Evolutionary conservation across 2,797 vertebrate genomes (phyloP).

Genomic region (Cynodonichthys magdalenae): DNA sequence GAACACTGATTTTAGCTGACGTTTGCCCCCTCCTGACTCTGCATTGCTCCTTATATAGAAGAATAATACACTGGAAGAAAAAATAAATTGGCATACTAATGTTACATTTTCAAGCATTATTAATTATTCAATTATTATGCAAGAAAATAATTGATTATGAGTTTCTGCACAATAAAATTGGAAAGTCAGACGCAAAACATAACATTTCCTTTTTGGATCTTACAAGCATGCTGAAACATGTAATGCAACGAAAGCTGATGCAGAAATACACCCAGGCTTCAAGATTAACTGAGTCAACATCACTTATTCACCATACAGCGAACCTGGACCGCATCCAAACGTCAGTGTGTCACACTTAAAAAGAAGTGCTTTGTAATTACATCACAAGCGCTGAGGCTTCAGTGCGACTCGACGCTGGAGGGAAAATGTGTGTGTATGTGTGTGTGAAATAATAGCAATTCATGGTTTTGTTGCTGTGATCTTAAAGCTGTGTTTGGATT

Average conservation of each 20-base stretch:
- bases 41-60: no score
- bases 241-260: slow-evolving; percentile 16
- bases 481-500: slow-evolving; percentile 39
- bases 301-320: slow-evolving; percentile 43
- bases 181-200: slow-evolving; percentile 1
- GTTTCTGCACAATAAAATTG: background rate
- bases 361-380: slow-evolving; percentile 56
- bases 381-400: slow-evolving; percentile 32
- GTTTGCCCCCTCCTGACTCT: slow-evolving; percentile 22
- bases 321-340: slow-evolving; percentile 60
- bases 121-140: no score
- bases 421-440: slow-evolving; percentile 14
- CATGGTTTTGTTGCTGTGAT: slow-evolving; percentile 44
- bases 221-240: background rate
- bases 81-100: no score
- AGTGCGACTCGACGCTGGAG: slow-evolving; percentile 25
- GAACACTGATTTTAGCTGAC: slow-evolving; percentile 49
- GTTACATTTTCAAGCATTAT: no score
- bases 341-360: slow-evolving; percentile 54
- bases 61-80: no score
- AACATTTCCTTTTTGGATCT: background rate
- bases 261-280: slow-evolving; percentile 30
- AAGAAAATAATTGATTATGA: background rate
- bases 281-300: slow-evolving; percentile 58
- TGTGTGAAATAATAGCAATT: slow-evolving; percentile 33